phyloP scores from a whole-genome alignment of 2,797 vertebrate genomes.

The Alca torda region DNA sequence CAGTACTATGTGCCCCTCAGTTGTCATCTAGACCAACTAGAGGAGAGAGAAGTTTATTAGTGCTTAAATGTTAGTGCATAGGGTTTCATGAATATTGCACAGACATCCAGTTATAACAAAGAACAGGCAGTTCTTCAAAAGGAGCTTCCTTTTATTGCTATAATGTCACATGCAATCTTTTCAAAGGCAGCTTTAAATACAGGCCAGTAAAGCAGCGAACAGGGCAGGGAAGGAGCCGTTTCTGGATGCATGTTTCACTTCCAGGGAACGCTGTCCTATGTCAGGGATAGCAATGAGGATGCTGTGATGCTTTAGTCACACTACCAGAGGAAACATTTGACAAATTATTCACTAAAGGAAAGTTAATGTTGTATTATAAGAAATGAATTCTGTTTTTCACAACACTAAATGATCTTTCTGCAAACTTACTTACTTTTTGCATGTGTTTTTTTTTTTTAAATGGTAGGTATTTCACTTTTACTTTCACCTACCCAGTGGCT shows the following conservation, averaged over 20 bases:
- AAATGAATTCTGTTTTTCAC: neutral
- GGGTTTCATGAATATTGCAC: neutral
- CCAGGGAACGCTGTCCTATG: neutral
- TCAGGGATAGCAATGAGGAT: neutral
- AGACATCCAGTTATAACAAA: neutral
- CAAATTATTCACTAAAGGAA: neutral
- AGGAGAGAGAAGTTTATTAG: neutral
- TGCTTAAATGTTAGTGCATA: neutral
- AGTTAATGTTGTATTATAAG: neutral
- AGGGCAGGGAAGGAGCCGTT: neutral
- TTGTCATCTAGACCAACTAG: neutral
- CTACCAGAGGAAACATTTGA: neutral
- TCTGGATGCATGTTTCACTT: neutral
- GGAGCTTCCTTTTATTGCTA: neutral
- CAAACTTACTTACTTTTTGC: neutral
- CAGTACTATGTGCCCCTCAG: no score
- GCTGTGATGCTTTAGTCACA: neutral
- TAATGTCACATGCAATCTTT: neutral
- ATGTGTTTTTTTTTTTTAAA: neutral
- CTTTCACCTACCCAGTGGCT: neutral
- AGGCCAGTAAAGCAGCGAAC: neutral
- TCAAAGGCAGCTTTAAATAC: neutral
- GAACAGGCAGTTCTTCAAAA: neutral
- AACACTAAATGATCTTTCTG: neutral
- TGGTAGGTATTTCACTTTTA: neutral